Percentiles rank a stretch among this genome's conserved stretches.
phyloP scores from a whole-genome alignment of 2,797 vertebrate genomes.

The Lagodon rhomboides region DNA sequence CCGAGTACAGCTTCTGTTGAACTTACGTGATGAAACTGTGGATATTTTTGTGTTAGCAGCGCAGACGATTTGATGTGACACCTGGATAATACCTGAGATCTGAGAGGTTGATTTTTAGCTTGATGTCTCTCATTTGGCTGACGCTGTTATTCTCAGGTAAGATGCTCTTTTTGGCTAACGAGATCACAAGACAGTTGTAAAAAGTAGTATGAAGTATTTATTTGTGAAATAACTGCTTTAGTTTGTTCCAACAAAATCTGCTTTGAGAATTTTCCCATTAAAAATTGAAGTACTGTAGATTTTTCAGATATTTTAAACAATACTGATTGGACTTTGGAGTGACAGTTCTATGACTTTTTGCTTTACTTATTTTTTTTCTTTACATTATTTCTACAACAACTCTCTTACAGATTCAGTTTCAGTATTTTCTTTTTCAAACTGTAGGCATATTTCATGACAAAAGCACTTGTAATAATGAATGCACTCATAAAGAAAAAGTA shows the following conservation, averaged over 20 bases:
- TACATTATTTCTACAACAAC: fast-evolving
- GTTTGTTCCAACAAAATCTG: background rate
- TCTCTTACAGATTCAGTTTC: background rate
- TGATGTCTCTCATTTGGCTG: conserved; percentile 77
- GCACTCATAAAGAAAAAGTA: background rate
- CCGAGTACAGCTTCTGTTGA: conserved; percentile 5
- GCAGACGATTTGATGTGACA: conserved; percentile 24
- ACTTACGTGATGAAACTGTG: conserved; percentile 33
- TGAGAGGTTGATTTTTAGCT: conserved; percentile 20
- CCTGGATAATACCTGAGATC: conserved; percentile 18
- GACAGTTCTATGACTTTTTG: background rate
- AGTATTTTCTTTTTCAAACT: background rate
- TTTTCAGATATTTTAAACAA: background rate
- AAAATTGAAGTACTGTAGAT: background rate
- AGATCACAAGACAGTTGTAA: background rate
- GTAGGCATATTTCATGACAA: background rate
- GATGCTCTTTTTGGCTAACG: conserved; percentile 27
- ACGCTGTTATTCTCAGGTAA: conserved; percentile 82
- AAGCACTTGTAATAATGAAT: background rate
- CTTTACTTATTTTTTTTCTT: background rate
- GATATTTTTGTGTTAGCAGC: conserved; percentile 36
- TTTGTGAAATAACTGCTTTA: background rate
- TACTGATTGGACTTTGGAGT: background rate
- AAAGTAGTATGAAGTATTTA: background rate
- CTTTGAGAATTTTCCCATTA: background rate